phyloP scores from a whole-genome alignment of 2,113 vertebrate species.

The Baryphthengus martii region DNA sequence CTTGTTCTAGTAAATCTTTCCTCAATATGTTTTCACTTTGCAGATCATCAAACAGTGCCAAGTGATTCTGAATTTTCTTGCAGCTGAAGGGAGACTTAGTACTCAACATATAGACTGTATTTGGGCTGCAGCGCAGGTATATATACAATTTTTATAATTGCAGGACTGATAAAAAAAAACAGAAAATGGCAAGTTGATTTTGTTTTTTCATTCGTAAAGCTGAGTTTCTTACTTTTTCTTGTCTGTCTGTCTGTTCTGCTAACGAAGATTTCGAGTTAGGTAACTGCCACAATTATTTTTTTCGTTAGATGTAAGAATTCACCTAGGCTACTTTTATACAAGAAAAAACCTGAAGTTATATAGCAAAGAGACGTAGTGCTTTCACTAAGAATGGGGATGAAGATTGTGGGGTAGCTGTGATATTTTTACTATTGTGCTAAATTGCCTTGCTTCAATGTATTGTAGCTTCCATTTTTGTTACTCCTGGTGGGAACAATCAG shows the following conservation, averaged over 20 bases:
- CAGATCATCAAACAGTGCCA: slow-evolving; percentile 99
- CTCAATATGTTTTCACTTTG: slow-evolving; percentile 43
- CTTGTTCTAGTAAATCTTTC: slow-evolving; percentile 22
- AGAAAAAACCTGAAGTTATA: neutral
- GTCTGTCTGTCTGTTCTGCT: neutral
- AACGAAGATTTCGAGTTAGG: neutral
- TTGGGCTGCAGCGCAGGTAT: slow-evolving; percentile 98
- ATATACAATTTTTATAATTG: neutral
- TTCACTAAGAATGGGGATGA: neutral
- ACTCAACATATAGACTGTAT: slow-evolving; percentile 98
- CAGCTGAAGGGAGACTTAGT: slow-evolving; percentile 95
- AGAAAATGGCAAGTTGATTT: neutral
- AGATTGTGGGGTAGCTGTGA: neutral
- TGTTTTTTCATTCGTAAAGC: neutral
- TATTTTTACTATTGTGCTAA: neutral
- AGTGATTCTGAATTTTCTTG: slow-evolving; percentile 98
- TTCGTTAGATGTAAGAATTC: neutral
- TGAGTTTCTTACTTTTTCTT: neutral
- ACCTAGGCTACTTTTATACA: neutral
- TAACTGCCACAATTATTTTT: neutral
- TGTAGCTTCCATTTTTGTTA: neutral
- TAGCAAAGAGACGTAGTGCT: neutral
- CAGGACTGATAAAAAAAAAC: neutral
- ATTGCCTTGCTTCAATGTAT: neutral
- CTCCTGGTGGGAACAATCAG: neutral